Base-by-base conservation (phyloP, 2,113 vertebrate genomes). In the Aldabrachelys gigantea region DNA sequence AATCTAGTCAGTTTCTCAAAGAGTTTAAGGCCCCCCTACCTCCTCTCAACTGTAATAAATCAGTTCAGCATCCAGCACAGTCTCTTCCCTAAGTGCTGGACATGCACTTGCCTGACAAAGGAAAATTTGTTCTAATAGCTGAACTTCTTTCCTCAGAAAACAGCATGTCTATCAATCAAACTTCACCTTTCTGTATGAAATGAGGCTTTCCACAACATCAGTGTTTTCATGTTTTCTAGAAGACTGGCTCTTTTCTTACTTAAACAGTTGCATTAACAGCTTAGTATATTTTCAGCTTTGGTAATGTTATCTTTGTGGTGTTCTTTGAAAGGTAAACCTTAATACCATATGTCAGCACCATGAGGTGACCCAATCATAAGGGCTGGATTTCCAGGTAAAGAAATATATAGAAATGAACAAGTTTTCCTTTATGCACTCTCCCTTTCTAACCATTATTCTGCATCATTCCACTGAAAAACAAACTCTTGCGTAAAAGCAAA, bases 401-500 rank as follows among this genome's bases (percentile, higher is more conserved):
- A 95, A 87, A 0, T 16, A 83, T 27, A 6, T 10, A 49, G 52
- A 5, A 41, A n/a, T 94, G 22, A 86, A 59, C 35, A 78, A 35
- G 35, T 90, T 94, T 90, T 41, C 78, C 29, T 5, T 35, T 59
- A 82, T 41, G 88, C 12, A 9, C 94, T 47, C 83, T 54, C 83
- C 47, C 8, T 56, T 54, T 88, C 56, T 84, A 89, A 91, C 50
- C 2, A 69, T 82, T 91, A 78, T 75, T 86, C 14, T n/a, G 10
- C 56, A 59, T 93, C 44, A 88, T 44, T 50, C 38, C 29, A 41
- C 72, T 27, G 76, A 53, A 65, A 97, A 96, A 92, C 2, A 24
- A 57, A 89, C 94, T 96, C 89, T 72, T 84, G 83, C 52, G 53
- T 82, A 93, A 95, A 93, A 88, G 75, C 93, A 88, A 89, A 88